Percentiles rank a stretch among this genome's conserved stretches.
phyloP scores from a whole-genome alignment of 2,113 vertebrate genomes.

The Oreocharis arfaki region DNA sequence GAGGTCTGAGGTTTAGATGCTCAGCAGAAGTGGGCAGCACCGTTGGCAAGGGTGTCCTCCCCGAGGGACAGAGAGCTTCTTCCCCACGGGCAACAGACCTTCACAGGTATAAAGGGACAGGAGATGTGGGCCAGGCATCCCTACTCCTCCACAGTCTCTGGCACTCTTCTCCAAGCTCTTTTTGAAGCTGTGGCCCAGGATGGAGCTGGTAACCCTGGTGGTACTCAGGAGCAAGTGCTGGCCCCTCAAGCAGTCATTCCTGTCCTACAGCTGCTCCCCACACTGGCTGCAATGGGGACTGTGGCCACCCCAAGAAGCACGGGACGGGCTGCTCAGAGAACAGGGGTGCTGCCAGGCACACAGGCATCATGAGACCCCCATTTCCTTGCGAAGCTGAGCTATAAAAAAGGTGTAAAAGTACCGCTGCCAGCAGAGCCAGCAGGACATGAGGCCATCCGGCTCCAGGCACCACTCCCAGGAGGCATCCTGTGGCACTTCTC shows the following conservation, averaged over 20 bases:
- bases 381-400: background rate
- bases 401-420: conserved; percentile 30
- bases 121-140: background rate
- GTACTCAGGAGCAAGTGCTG: background rate
- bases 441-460: background rate
- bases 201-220: background rate
- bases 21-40: background rate
- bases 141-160: background rate
- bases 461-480: background rate
- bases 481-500: background rate
- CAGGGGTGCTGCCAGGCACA: background rate
- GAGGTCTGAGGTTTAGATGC: background rate
- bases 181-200: background rate
- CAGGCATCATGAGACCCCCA: background rate
- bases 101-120: background rate
- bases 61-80: background rate
- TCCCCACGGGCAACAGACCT: fast-evolving
- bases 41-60: background rate
- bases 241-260: background rate
- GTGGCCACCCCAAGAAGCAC: background rate
- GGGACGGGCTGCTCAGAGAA: background rate
- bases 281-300: background rate
- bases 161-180: background rate
- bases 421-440: background rate
- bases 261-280: background rate